Evolutionary conservation across 1,140 invertebrate species (phyloP).

Genomic region (Zophobas atratus): DNA sequence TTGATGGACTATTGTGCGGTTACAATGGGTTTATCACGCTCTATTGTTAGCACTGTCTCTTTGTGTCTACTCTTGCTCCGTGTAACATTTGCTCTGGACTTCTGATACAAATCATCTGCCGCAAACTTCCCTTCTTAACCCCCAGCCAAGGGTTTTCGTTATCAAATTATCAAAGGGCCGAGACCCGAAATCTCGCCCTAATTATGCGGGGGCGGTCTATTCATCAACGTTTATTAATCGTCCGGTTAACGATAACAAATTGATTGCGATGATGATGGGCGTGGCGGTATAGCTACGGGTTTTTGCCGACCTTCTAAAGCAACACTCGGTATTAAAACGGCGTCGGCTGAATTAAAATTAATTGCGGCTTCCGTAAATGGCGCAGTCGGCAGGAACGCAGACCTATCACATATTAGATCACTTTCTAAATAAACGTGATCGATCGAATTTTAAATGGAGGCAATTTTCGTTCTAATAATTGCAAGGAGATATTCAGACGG

Average conservation of each 20-base stretch:
- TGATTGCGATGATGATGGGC: constrained; percentile 19
- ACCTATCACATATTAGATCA: too few species aligned
- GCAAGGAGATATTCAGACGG: too few species aligned
- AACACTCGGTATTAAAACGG: background rate
- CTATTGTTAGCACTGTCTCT: constrained; percentile 60
- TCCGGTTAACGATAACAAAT: constrained; percentile 45
- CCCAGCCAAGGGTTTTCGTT: constrained; percentile 3
- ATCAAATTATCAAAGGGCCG: constrained; percentile 38
- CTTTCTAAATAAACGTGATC: too few species aligned
- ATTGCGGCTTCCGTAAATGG: too few species aligned
- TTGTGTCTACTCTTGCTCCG: constrained; percentile 57
- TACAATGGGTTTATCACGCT: constrained; percentile 62
- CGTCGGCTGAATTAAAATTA: background rate
- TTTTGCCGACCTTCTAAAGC: background rate
- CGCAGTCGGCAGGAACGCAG: too few species aligned
- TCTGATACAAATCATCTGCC: constrained; percentile 60
- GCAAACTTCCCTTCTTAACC: constrained; percentile 50
- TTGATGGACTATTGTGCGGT: constrained; percentile 63
- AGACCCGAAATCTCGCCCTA: constrained; percentile 42
- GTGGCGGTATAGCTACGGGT: background rate
- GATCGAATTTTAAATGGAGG: too few species aligned
- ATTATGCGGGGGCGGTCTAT: constrained; percentile 35
- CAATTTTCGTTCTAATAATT: too few species aligned
- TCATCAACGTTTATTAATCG: constrained; percentile 44
- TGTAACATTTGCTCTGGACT: constrained; percentile 62